Conservation (phyloP, 1,140 invertebrate genomes). For the Ganaspis sp. region DNA sequence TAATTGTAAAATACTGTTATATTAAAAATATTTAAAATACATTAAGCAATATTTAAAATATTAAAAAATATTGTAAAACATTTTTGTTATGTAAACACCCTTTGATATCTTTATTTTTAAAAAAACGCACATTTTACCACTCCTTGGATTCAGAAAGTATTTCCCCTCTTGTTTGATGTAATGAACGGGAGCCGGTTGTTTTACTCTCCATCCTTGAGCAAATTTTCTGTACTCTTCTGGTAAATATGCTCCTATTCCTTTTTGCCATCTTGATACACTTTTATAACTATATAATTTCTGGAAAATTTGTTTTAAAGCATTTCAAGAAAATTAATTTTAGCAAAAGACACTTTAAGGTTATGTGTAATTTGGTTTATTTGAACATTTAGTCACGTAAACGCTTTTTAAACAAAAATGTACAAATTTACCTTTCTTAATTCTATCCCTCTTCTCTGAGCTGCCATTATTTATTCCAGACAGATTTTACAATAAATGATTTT, state of each 20-base stretch:
- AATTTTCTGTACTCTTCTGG: constrained; percentile 93
- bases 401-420: background rate
- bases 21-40: no score
- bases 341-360: no score
- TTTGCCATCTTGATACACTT: constrained; percentile 75
- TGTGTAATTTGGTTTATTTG: no score
- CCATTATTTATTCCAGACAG: background rate
- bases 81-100: no score
- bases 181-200: constrained; percentile 88
- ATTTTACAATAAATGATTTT: background rate
- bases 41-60: no score
- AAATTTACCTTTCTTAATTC: background rate
- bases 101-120: no score
- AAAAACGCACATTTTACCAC: constrained; percentile 81
- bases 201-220: constrained; percentile 89
- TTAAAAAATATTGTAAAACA: no score
- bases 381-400: no score
- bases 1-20: no score
- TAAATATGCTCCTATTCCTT: constrained; percentile 81
- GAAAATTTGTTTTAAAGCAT: constrained; percentile 31
- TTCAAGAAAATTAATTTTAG: background rate
- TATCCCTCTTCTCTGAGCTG: background rate
- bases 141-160: constrained; percentile 84
- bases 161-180: constrained; percentile 86
- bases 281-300: constrained; percentile 60